Base-by-base conservation (phyloP, 2,113 vertebrate genomes). In the Kryptolebias marmoratus region DNA sequence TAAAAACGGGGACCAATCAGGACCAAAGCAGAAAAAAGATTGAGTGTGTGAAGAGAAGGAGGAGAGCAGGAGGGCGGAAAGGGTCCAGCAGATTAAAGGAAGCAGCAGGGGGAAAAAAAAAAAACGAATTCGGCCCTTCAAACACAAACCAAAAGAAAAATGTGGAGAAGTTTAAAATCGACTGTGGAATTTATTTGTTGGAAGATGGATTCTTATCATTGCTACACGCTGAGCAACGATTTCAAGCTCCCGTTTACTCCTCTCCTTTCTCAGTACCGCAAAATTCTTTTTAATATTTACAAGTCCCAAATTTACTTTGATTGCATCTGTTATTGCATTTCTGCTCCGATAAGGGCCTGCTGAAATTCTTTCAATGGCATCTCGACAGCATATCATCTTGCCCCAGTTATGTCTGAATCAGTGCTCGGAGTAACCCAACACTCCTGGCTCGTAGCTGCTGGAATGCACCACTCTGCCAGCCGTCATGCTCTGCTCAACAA, bases 1-100 rank as follows among this genome's bases (percentile, higher is more conserved):
- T 74, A 85, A 87, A 87, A 79, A 81, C 57, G 63, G 69, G 79
- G 83, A 83, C 80, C 68, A 79, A 59, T 71, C 80, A 84, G 77
- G 73, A 69, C 73, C 58, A 50, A 47, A 83, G 82, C 56, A 79
- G 68, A 82, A 81, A 83, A 87, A 84, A 80, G 78, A 75, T 47
- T 74, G 72, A 64, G 64, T 65, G 80, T 71, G 72, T 63, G 67
- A 72, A 6, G 52, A 61, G 68, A 72, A 50, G 61, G 59, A 39
- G 74, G n/a, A 11, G 50, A 45, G 60, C 59, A 36, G 49, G 39
- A 31, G 72, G 60, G 28, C 7, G 11, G 42, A 16, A 31, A 58
- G 65, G 48, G 68, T 69, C 64, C 70, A 65, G 60, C 44, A 54
- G 53, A 57, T 53, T 55, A 55, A 77, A 65, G 66, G 42, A 64